These are phyloP conservation scores for Sminthurinus aureus DNA, from an alignment of 2,888 invertebrate genomes.

Conservation along the genomic window DNA sequence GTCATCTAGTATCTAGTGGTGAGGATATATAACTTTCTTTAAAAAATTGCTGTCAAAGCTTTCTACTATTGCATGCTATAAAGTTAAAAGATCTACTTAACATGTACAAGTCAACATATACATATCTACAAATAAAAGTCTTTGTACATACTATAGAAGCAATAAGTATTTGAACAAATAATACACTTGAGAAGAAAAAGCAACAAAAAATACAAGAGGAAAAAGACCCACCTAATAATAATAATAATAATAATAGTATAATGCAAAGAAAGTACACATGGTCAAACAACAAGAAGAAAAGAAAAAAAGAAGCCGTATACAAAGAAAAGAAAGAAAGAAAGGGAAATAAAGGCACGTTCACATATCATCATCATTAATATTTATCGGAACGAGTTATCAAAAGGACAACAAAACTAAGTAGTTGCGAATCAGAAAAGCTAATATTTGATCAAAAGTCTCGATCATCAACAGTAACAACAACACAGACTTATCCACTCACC, in stretches of 20 bases:
- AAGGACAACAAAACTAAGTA: conserved; percentile 34
- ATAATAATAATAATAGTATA: too few species aligned
- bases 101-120: too few species aligned
- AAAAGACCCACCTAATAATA: background rate
- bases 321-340: background rate
- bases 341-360: conserved; percentile 4
- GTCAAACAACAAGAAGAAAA: background rate
- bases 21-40: background rate
- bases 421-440: conserved; percentile 45
- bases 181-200: background rate
- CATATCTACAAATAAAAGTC: background rate
- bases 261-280: background rate
- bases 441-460: conserved; percentile 42
- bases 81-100: too few species aligned
- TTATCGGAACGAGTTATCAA: conserved; percentile 13
- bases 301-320: background rate
- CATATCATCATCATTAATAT: conserved; percentile 4
- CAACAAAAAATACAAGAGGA: background rate
- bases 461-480: background rate
- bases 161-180: background rate
- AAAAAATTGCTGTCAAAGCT: background rate
- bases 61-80: background rate
- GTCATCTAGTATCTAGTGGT: too few species aligned
- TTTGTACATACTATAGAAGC: background rate
- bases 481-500: background rate